Percentiles rank a stretch among this genome's conserved stretches.
Evolutionary conservation across 2,113 vertebrate genomes (phyloP).

Genomic region (Mesitornis unicolor): DNA sequence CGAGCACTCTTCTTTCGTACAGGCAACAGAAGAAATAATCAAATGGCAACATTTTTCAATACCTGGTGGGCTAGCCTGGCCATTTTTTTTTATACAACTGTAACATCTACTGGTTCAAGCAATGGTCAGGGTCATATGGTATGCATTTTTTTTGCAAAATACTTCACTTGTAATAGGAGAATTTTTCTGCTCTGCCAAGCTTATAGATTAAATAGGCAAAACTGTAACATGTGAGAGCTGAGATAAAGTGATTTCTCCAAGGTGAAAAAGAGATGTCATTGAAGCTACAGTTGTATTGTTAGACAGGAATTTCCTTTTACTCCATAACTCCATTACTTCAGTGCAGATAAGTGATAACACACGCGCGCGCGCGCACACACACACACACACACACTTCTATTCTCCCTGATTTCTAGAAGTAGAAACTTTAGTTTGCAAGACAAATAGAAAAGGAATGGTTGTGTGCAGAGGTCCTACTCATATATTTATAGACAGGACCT

Average conservation of each 20-base stretch:
- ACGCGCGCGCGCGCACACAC: too few species aligned
- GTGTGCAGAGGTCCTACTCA: not conserved
- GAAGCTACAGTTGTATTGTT: not conserved
- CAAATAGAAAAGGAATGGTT: not conserved
- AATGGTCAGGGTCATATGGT: not conserved
- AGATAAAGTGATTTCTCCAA: not conserved
- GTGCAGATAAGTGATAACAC: not conserved
- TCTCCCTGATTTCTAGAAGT: not conserved
- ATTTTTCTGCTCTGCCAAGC: not conserved
- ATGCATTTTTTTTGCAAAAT: not conserved
- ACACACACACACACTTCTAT: not conserved
- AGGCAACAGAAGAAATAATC: not conserved
- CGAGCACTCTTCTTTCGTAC: not conserved
- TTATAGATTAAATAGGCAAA: not conserved
- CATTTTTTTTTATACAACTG: not conserved
- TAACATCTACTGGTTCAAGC: not conserved
- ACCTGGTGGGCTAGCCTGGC: not conserved
- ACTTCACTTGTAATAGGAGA: not conserved
- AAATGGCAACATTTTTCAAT: not conserved
- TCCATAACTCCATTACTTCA: not conserved
- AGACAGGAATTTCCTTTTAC: not conserved
- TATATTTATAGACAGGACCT: not conserved
- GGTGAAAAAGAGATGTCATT: not conserved
- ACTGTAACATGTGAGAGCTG: not conserved
- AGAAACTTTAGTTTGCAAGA: not conserved